Evolutionary conservation across 2,113 vertebrate species (phyloP), one percentile per base, ranked within the genome.

Genomic region (Irena cyanogastra): DNA sequence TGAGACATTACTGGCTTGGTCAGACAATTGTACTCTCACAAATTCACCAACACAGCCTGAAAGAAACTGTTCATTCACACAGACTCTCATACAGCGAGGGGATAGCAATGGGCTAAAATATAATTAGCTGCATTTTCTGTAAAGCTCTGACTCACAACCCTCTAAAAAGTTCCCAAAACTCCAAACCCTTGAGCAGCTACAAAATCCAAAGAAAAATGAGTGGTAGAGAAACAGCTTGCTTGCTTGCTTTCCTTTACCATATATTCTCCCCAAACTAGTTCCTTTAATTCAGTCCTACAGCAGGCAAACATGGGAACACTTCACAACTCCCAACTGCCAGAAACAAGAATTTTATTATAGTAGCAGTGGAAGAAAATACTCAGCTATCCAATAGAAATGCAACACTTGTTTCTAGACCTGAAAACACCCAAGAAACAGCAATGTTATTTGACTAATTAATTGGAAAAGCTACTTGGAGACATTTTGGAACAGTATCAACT

Each of bases 401-500:
- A 83, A 71, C 37, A 30, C 18, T 63, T 91, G 33, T 70, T 93
- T 90, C 47, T 77, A 83, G 90, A 68, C 52, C 63, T 71, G 64
- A 85, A 93, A 94, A 94, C 47, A 68, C 64, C 26, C 50, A 54
- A 91, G 84, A 94, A 92, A 90, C 4, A 2, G 54, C 9, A 50
- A 59, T 33, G 23, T 76, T 59, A 75, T 24, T 86, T 57, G 83
- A 27, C 45, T 50, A 85, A 90, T 90, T 91, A 91, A 90, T 45
- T 26, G 28, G 37, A 86, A 93, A 88, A 91, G 63, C 71, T 80
- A 86, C 64, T 95, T 90, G 63, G 22, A 83, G 79, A 31, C 82
- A 68, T 44, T 88, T 54, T 94, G 92, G 92, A 92, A 50, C 42
- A 66, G 71, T 83, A 88, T 86, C 92, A 92, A 80, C 61, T 88